Base-by-base conservation (phyloP, 1,140 invertebrate species). In the Drosophila pectinifera region DNA sequence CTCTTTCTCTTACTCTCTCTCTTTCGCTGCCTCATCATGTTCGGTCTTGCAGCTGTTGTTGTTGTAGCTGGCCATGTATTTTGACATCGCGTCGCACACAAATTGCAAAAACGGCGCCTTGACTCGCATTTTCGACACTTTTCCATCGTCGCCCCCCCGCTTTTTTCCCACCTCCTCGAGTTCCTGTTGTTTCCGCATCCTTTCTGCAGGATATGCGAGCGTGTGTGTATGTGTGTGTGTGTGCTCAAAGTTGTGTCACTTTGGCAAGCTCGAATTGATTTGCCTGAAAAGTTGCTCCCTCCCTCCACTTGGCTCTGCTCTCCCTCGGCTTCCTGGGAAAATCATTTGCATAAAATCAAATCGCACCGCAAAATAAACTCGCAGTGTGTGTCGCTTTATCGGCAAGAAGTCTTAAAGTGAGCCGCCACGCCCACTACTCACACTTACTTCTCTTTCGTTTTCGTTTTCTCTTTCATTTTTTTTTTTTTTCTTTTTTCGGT, bases 321-420 rank as follows among this genome's bases (percentile, higher is more conserved):
- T 5, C 26, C 31, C 5, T 14, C 10, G 28, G 10, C 10, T 18
- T 20, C 49, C 34, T 74, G 64, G 55, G 26, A 53, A 64, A 82
- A 80, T 85, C 78, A 88, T 86, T 86, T 86, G 83, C 83, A 86
- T 86, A 88, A 86, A 88, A 83, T 83, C 83, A 88, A 88, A 88
- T 80, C 83, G 70, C 70, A 88, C 69, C 80, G 70, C 73, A 82
- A 86, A 86, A 86, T 88, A 82, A 86, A 86, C 83, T 88, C 59
- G 46, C 64, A 46, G 68, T 67, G 49, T 49, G 42, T 48, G 80
- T 62, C 56, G 59, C 67, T 57, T 70, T 54, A 61, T 46, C 54
- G 39, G 38, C 48, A 53, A 43, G 45, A 42, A 57, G 54, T 48
- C 73, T 48, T 75, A 53, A 67, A 75, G 53, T 53, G 22, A 57